phyloP scores from a whole-genome alignment of 2,113 vertebrate genomes.

The Perognathus longimembris region DNA sequence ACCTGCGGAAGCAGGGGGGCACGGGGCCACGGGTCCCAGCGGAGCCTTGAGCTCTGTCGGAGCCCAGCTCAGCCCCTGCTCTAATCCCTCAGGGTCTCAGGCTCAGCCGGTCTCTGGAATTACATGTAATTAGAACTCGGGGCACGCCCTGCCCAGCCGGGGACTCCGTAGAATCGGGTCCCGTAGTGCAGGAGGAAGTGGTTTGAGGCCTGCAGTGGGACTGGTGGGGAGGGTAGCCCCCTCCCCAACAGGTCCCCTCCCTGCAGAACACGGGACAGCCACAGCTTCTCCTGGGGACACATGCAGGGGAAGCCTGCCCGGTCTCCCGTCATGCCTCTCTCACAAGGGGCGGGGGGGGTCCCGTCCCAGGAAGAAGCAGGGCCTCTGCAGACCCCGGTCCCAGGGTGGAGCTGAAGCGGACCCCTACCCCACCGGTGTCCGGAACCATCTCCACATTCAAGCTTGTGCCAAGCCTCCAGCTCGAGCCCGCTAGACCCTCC shows the following conservation, averaged over 20 bases:
- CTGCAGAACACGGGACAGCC: background rate
- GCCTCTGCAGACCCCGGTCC: background rate
- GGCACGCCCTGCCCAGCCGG: background rate
- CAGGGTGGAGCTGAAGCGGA: too few relatives aligned
- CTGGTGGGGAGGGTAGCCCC: background rate
- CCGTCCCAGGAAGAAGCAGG: background rate
- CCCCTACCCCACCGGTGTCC: fast-evolving
- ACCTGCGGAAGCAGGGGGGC: background rate
- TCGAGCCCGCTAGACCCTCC: background rate
- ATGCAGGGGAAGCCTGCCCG: fast-evolving
- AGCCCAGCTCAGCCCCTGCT: background rate
- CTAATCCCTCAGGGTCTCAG: background rate
- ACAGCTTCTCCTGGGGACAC: background rate
- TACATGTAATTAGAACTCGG: background rate
- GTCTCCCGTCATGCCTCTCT: background rate
- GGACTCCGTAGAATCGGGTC: background rate
- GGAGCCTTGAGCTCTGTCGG: background rate
- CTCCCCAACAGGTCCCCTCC: background rate
- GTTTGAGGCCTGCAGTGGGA: background rate
- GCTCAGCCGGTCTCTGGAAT: background rate
- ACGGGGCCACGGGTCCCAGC: too few relatives aligned
- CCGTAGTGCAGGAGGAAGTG: too few relatives aligned
- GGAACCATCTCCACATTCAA: fast-evolving
- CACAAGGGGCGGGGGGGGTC: too few relatives aligned
- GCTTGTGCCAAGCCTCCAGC: fast-evolving